A percentile compares a stretch with the other conserved stretches of the same genome.
Conservation (phyloP, 2,888 invertebrate species). For the Eristalinus aeneus region DNA sequence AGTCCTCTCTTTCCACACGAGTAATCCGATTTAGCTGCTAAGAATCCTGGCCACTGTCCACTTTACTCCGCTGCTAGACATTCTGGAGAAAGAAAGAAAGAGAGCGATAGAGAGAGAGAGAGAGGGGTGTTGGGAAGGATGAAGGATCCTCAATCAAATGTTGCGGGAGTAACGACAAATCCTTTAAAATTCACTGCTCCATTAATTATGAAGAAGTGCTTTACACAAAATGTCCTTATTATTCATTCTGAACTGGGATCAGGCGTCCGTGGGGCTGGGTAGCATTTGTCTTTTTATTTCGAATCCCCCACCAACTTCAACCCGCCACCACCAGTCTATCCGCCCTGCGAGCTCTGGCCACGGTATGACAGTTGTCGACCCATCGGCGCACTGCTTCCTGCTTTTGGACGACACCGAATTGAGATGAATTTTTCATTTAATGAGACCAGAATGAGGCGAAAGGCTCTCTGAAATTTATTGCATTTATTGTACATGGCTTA, state of each 20-base stretch:
- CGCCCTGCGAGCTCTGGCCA: background rate
- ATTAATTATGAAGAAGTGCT: constrained; percentile 51
- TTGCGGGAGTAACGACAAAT: constrained; percentile 42
- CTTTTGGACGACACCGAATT: constrained; percentile 24
- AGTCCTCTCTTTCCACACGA: constrained; percentile 20
- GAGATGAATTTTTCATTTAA: constrained; percentile 51
- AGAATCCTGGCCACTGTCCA: background rate
- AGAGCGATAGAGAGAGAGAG: background rate
- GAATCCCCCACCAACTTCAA: background rate
- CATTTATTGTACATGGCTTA: constrained; percentile 42
- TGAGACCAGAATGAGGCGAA: constrained; percentile 38
- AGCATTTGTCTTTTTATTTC: constrained; percentile 19
- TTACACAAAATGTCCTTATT: constrained; percentile 46
- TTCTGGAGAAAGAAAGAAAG: background rate
- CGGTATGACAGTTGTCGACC: background rate
- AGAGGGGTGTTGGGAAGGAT: no score
- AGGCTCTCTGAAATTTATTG: constrained; percentile 40
- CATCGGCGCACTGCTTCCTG: background rate
- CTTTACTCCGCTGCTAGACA: background rate
- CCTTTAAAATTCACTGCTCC: constrained; percentile 40
- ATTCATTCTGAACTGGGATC: constrained; percentile 6
- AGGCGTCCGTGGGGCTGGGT: background rate
- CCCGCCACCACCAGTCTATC: background rate
- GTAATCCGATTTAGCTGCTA: constrained; percentile 34
- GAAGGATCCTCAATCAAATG: constrained; percentile 32